These are phyloP conservation scores for Pavo muticus DNA, from an alignment of 2,113 vertebrate species.

Conservation along the genomic window DNA sequence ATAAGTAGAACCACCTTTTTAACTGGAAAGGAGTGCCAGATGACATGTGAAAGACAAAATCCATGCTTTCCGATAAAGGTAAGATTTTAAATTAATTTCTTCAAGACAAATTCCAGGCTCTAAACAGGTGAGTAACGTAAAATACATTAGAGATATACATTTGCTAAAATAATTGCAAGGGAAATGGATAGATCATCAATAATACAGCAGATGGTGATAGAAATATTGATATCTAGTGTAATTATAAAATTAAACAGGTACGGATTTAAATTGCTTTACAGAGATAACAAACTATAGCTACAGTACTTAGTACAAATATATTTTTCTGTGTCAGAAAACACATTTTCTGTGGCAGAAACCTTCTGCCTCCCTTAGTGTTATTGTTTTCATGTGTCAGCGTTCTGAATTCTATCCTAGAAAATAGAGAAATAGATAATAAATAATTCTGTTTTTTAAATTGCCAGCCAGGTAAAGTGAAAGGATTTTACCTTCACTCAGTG, in stretches of 20 bases:
- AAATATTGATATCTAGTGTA: background rate
- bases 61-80: conserved; percentile 94
- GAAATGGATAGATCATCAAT: background rate
- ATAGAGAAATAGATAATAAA: background rate
- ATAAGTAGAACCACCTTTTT: conserved; percentile 45
- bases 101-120: background rate
- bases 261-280: background rate
- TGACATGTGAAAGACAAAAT: conserved; percentile 80
- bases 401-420: background rate
- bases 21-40: conserved; percentile 75
- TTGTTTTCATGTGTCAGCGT: background rate
- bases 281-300: background rate
- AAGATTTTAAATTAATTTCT: background rate
- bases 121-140: background rate
- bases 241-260: background rate
- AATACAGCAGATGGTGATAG: background rate
- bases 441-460: conserved; percentile 39
- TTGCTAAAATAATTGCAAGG: background rate
- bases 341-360: background rate
- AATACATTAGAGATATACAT: background rate
- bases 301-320: background rate
- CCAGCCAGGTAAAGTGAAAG: background rate
- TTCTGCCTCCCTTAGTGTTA: background rate
- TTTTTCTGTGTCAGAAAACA: background rate
- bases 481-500: background rate